Evolutionary conservation across 2,113 vertebrate species (phyloP).

Genomic region (Pachycephala philippinensis): DNA sequence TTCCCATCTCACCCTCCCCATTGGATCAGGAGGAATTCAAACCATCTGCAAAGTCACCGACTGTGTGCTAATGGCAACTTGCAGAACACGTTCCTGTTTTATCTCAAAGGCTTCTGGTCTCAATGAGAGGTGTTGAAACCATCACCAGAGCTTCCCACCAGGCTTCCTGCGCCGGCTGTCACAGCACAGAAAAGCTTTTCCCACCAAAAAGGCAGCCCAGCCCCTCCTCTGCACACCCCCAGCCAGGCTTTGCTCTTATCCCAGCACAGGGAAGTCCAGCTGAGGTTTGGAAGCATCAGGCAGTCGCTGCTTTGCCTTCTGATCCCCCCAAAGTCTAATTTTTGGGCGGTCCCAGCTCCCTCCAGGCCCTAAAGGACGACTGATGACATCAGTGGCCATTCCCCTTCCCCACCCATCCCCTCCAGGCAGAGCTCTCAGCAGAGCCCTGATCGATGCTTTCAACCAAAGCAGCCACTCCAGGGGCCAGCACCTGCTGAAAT

Average conservation of each 20-base stretch:
- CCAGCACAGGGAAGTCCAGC: not conserved
- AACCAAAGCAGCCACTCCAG: not conserved
- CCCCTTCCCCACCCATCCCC: not conserved
- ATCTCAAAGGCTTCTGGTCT: not conserved
- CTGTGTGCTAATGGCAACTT: not conserved
- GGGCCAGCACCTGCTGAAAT: not conserved
- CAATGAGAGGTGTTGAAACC: accelerated
- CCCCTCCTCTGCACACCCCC: not conserved
- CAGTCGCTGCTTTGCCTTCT: not conserved
- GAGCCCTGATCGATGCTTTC: not conserved
- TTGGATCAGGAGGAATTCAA: not conserved
- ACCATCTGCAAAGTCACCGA: not conserved
- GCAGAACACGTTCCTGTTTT: not conserved
- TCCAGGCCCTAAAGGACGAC: not conserved
- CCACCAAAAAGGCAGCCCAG: not conserved
- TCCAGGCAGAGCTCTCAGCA: not conserved
- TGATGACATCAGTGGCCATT: accelerated
- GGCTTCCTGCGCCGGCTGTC: not conserved
- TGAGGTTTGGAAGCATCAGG: accelerated
- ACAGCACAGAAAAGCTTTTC: not conserved
- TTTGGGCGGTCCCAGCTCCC: not conserved
- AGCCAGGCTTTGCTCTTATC: not conserved
- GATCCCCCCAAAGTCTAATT: not conserved
- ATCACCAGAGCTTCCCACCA: not conserved
- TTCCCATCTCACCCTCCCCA: not conserved